phyloP scores from a whole-genome alignment of 2,888 invertebrate genomes.

The Digitonthophagus gazella region DNA sequence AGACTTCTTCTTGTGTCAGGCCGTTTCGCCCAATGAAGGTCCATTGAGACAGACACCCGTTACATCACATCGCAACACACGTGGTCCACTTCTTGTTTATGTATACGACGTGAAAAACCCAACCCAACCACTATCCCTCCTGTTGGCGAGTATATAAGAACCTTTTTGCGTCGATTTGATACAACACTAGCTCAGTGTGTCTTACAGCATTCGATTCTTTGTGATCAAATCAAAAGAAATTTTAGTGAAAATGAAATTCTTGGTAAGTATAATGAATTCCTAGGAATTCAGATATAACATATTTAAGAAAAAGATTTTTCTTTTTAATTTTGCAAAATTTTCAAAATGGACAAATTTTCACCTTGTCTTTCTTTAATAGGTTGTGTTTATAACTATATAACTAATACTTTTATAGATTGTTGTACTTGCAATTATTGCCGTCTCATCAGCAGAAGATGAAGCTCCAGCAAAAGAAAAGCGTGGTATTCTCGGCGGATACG shows the following conservation, averaged over 20 bases:
- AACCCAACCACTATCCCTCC: conserved; percentile 17
- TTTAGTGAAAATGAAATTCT: conserved; percentile 26
- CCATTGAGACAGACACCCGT: conserved; percentile 5
- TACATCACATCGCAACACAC: neutral
- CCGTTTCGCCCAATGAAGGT: conserved; percentile 1
- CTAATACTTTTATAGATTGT: conserved; percentile 17
- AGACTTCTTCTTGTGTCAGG: conserved; percentile 3
- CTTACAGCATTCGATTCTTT: conserved; percentile 22
- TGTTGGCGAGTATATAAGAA: conserved; percentile 21
- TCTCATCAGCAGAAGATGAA: conserved; percentile 16
- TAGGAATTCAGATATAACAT: too few relatives aligned
- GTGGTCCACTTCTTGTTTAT: neutral
- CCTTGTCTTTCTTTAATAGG: neutral
- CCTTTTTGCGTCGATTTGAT: conserved; percentile 18
- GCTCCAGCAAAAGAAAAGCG: conserved; percentile 26
- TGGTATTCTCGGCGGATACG: conserved; percentile 23
- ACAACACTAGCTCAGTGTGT: conserved; percentile 21
- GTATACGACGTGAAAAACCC: conserved; percentile 16
- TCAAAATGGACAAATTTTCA: too few relatives aligned
- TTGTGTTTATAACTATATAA: neutral
- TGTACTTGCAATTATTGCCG: conserved; percentile 21
- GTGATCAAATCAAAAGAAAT: neutral
- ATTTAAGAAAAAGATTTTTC: too few relatives aligned
- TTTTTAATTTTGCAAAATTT: too few relatives aligned
- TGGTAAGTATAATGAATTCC: conserved; percentile 22